Evolutionary conservation across 2,888 invertebrate species (phyloP), one percentile per base, ranked within the genome.

Genomic region (Elysia crispata): DNA sequence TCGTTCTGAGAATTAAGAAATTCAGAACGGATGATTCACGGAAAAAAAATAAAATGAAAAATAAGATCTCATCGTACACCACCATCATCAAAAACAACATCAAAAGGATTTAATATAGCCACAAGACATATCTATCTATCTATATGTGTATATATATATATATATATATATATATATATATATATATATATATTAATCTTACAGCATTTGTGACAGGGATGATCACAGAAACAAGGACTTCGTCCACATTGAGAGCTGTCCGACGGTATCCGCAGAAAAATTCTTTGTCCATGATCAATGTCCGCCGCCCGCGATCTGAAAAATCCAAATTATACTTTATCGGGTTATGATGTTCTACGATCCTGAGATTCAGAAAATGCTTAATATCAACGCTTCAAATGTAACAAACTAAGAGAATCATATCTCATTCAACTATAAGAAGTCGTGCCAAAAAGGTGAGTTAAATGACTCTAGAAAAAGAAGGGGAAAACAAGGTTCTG

Each of bases 191-290:
- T 41, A 41, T 41, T 41, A 41, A 1, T 50, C 78, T 69, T 82
- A 91, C 91, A 88, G 89, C 77, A 31, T 83, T 76, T 23, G 90
- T 89, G 88, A 94, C 96, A 0, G 97, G 97, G 84, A 98, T 94
- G 84, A 94, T 94, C 64, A 98, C 94, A 0, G 95, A 95, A n/a
- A 95, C 89, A n/a, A 98, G 93, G 67, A 98, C 92, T 93, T 98
- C 98, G 82, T 96, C 94, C 0, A 95, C 93, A 72, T 93, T 90
- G 23, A 97, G 93, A 3, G 94, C 92, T 81, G 96, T 97, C 88
- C 94, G 95, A 82, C 98, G 94, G 90, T 98, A 98, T 0, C 95
- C 95, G n/a, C 94, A 94, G 90, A 97, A 98, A 91, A 98, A 98
- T n/a, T 90, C 88, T 1, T 92, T 89, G 88, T 97, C 95, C 93